Conservation (phyloP, 2,113 vertebrate genomes). For the Austrofundulus limnaeus region DNA sequence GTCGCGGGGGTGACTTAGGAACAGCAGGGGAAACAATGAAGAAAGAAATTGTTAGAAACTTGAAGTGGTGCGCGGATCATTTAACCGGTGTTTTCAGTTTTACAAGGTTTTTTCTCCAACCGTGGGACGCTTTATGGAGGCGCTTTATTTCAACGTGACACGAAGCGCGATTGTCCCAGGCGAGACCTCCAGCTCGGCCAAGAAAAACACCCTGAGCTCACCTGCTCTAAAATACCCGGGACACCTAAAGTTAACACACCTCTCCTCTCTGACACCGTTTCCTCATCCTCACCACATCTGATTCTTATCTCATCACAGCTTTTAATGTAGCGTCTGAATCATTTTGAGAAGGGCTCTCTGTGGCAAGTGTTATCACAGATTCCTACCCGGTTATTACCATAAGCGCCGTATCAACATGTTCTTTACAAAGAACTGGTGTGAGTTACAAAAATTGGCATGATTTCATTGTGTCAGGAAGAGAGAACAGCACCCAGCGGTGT, state of each 20-base stretch:
- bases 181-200: constrained; percentile 10
- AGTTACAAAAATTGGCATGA: constrained; percentile 48
- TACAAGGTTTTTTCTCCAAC: constrained; percentile 16
- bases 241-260: constrained; percentile 22
- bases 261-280: constrained; percentile 43
- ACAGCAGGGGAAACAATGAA: constrained; percentile 35
- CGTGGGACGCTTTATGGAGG: constrained; percentile 1
- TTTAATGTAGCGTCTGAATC: constrained; percentile 16
- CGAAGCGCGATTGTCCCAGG: not conserved
- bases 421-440: constrained; percentile 37
- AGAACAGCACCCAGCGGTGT: constrained; percentile 51
- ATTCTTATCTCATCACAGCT: constrained; percentile 22
- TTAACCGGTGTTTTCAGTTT: constrained; percentile 15
- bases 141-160: constrained; percentile 6
- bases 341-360: constrained; percentile 14
- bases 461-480: constrained; percentile 53
- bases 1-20: constrained; percentile 18
- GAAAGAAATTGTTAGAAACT: constrained; percentile 18
- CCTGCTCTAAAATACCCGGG: constrained; percentile 16
- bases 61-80: not conserved
- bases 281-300: constrained; percentile 38
- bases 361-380: not conserved
- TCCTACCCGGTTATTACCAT: not conserved
- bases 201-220: constrained; percentile 46
- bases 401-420: constrained; percentile 31